Percentiles rank a stretch among this genome's conserved stretches.
phyloP scores from a whole-genome alignment of 2,113 vertebrate genomes.

The Notechis scutatus region DNA sequence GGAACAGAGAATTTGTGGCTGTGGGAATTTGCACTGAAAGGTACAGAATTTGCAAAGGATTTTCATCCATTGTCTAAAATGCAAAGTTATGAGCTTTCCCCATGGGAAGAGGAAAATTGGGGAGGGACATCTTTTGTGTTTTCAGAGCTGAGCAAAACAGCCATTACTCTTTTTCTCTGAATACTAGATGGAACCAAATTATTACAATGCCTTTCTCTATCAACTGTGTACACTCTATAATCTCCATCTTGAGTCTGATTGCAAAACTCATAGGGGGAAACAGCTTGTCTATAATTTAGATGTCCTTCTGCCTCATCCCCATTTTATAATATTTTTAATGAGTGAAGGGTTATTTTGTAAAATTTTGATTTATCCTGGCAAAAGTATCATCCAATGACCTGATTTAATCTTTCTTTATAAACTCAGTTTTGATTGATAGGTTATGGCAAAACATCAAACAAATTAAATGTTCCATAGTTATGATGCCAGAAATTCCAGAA shows the following conservation, averaged over 20 bases:
- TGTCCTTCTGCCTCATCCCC: neutral
- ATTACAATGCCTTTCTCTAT: neutral
- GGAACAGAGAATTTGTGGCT: slow-evolving; percentile 23
- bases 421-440: neutral
- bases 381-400: neutral
- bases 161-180: neutral
- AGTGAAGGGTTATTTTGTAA: neutral
- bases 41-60: neutral
- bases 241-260: neutral
- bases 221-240: neutral
- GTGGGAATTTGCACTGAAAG: neutral
- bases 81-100: neutral
- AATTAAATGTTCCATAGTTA: neutral
- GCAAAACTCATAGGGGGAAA: neutral
- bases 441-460: neutral
- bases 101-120: neutral
- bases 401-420: neutral
- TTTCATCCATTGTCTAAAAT: neutral
- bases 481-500: too few species aligned
- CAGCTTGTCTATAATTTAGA: neutral
- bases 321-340: neutral
- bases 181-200: neutral
- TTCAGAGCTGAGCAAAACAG: neutral
- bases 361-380: neutral
- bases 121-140: neutral